Evolutionary conservation across 1,140 invertebrate genomes (phyloP).

Genomic region (Zaprionus davidi): DNA sequence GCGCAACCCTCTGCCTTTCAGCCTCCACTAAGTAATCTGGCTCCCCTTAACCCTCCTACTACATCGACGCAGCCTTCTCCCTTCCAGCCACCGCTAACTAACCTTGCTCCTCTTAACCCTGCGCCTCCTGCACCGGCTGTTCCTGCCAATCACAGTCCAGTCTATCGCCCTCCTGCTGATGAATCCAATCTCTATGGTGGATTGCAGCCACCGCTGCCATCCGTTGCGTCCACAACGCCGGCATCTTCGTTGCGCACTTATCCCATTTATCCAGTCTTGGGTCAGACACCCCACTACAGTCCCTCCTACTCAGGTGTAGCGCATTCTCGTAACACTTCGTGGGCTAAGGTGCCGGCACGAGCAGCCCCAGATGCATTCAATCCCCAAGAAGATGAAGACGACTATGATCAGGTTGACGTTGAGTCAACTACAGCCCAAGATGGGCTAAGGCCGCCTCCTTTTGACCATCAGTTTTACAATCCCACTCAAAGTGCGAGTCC

Average conservation of each 20-base stretch:
- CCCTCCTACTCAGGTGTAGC: constrained; percentile 71
- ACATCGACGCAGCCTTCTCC: too few species aligned
- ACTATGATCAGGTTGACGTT: constrained; percentile 25
- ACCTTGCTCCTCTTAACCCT: background rate
- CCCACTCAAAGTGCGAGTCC: constrained; percentile 17
- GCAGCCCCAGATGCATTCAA: constrained; percentile 37
- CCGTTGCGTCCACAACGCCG: background rate
- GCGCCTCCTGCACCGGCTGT: background rate
- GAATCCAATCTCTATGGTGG: constrained; percentile 67
- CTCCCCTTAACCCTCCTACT: background rate
- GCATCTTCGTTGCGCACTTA: constrained; percentile 41
- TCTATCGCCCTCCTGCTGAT: constrained; percentile 5
- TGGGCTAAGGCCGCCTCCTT: constrained; percentile 49
- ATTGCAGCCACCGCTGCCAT: constrained; percentile 31
- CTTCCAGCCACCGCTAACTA: background rate
- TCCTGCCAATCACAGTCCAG: constrained; percentile 34
- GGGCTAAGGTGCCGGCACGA: constrained; percentile 52
- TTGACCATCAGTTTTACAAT: constrained; percentile 62
- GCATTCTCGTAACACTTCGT: constrained; percentile 68
- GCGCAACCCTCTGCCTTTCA: background rate
- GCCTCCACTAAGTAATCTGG: background rate
- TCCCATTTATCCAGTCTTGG: constrained; percentile 56
- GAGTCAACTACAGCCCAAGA: background rate
- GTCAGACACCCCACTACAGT: constrained; percentile 71
- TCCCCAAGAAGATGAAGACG: constrained; percentile 39